phyloP scores from a whole-genome alignment of 1,140 invertebrate species.

The Solenopsis invicta region DNA sequence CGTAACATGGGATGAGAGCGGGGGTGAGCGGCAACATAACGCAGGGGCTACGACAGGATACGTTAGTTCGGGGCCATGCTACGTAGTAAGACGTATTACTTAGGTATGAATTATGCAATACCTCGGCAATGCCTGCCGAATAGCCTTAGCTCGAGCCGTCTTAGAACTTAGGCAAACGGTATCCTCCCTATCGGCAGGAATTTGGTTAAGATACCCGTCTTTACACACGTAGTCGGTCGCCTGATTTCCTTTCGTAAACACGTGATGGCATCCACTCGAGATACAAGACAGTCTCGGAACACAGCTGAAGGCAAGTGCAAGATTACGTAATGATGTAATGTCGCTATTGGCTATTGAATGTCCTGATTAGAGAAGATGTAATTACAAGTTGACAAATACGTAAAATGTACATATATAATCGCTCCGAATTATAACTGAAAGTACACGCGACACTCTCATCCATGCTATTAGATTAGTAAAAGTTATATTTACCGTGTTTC shows the following conservation, averaged over 20 bases:
- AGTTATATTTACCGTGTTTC: constrained; percentile 23
- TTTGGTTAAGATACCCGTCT: constrained; percentile 74
- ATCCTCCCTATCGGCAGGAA: constrained; percentile 63
- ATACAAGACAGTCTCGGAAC: constrained; percentile 52
- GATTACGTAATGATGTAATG: constrained; percentile 48
- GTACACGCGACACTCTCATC: background rate
- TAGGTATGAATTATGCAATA: constrained; percentile 83
- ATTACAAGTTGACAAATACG: constrained; percentile 3
- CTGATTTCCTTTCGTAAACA: constrained; percentile 77
- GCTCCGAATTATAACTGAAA: background rate
- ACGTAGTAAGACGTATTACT: constrained; percentile 84
- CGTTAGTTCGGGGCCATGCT: constrained; percentile 74
- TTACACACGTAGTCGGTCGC: constrained; percentile 64
- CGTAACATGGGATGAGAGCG: constrained; percentile 55
- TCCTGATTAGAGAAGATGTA: background rate
- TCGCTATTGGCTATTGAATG: constrained; percentile 41
- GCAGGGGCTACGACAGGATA: constrained; percentile 68
- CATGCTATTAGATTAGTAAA: background rate
- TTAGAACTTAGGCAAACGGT: constrained; percentile 76
- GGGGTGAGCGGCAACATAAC: constrained; percentile 60
- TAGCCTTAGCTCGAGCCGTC: constrained; percentile 70
- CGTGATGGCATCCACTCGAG: background rate
- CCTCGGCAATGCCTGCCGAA: constrained; percentile 74
- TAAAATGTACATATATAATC: background rate
- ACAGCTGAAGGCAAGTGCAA: constrained; percentile 32